Conservation (phyloP, 2,797 vertebrate species). For the Myotis myotis region DNA sequence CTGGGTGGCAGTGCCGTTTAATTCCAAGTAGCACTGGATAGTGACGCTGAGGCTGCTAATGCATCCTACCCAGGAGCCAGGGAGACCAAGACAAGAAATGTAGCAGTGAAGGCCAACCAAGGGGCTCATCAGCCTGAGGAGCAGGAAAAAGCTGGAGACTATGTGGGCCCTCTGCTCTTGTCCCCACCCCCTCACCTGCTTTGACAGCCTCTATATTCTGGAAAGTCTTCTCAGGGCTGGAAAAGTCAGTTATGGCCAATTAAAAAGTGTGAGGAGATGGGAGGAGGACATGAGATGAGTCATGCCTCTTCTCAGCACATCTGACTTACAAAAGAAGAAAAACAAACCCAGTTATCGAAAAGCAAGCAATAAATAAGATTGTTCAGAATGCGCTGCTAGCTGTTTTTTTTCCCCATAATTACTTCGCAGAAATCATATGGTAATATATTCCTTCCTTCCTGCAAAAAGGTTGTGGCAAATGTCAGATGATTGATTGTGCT, state of each 20-base stretch:
- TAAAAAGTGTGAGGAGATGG: background rate
- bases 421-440: slow-evolving; percentile 10
- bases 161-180: background rate
- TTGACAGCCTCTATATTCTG: background rate
- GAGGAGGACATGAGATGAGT: background rate
- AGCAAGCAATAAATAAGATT: background rate
- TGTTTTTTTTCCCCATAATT: background rate
- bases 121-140: background rate
- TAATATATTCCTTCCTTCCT: slow-evolving; percentile 33
- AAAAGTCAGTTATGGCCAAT: background rate
- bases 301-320: background rate
- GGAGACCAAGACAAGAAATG: background rate
- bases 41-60: background rate
- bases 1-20: background rate
- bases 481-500: slow-evolving; percentile 46
- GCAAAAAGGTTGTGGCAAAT: slow-evolving; percentile 44
- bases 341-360: slow-evolving; percentile 28
- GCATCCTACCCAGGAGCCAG: background rate
- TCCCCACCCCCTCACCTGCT: background rate
- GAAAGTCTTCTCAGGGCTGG: background rate
- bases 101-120: background rate
- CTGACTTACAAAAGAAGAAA: background rate
- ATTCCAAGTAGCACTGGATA: background rate
- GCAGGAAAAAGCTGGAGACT: background rate
- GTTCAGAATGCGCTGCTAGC: background rate